Base-by-base conservation (phyloP, 2,113 vertebrate genomes). In the Rhea americana region DNA sequence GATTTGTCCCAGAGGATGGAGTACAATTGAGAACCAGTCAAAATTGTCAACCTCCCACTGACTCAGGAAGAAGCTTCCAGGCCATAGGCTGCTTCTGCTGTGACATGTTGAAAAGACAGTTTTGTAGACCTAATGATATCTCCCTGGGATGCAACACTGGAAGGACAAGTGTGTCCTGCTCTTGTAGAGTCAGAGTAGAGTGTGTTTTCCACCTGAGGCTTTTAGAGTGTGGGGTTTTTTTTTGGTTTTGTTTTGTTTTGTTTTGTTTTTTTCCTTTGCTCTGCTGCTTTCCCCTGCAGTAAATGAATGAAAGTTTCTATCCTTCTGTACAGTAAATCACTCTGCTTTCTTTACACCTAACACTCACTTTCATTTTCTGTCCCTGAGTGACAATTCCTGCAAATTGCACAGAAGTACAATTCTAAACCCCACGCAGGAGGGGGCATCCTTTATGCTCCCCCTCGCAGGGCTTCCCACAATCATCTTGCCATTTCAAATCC, bases 401-500 rank as follows among this genome's bases (percentile, higher is more conserved):
- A 41, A 37, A 78, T 19, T 26, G 19, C 32, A 66, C 20, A 13
- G 63, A 59, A 41, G 3, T n/a, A 24, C 28, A 61, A 11, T 28
- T 91, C 47, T 51, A 28, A n/a, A 0, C 37, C 20, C 48, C 56
- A 22, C 85, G 6, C 91, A 77, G 80, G 20, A 86, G 67, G 85
- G 59, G 80, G 56, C 51, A 62, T 59, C 71, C 43, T 81, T 79
- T 68, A 73, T 47, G 67, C 43, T 51, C 80, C 48, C 21, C 3
- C 43, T 93, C 58, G 32, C 55, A 7, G 39, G 28, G n/a, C 25
- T 89, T 90, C 28, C 55, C 26, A 20, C 72, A 62, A 10, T 37
- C 3, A 1, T 91, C 43, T 50, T 93, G 73, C 30, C 59, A 50
- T 78, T 95, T 91, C 62, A 70, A 77, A 65, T 30, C 66, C 72